Evolutionary conservation across 2,888 invertebrate genomes (phyloP), one percentile per base, ranked within the genome.

Genomic region (Matsumyia berberina): DNA sequence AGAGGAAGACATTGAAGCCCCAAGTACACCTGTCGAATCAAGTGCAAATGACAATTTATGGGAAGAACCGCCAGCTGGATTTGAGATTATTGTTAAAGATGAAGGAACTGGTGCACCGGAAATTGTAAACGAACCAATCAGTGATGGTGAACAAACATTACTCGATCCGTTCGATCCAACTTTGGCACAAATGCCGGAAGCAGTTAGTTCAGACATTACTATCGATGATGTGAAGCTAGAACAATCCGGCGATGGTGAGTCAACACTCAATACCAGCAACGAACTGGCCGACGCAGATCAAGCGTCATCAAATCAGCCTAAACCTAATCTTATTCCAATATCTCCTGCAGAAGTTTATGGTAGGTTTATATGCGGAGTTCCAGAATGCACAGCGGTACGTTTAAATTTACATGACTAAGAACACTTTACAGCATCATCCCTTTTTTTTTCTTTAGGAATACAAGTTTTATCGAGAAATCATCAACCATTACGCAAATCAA

Each of bases 71-170:
- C 51, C 51, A 46, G 11, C 1, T 19, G 46, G 46, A 1, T 46
- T 51, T n/a, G 51, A 51, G 0, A 51, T 29, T 12, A 51, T 11
- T 29, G 7, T 70, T 2, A 70, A 70, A 11, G 39, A 70, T 24
- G 57, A 70, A 7, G 15, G 6, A 8, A 4, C 19, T 1, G 9
- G 9, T 1, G 49, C 12, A 9, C 9, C 11, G n/a, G 17, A 17
- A 0, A 35, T 60, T 0, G 19, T 12, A 5, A 72, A 72, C 33
- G 72, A 72, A 72, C 60, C 72, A 0, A 29, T 60, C 2, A 51
- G 49, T 29, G 60, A 72, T 5, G 39, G 42, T 15, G 35, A 35
- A 35, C 35, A 8, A 35, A 9, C 35, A 35, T 35, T 35, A 24
- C 2, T 9, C 0, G 9, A 9, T 2, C 8, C 0, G 8, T 9